Evolutionary conservation across 1,140 invertebrate genomes (phyloP).

Genomic region (Schlechtendalia chinensis): DNA sequence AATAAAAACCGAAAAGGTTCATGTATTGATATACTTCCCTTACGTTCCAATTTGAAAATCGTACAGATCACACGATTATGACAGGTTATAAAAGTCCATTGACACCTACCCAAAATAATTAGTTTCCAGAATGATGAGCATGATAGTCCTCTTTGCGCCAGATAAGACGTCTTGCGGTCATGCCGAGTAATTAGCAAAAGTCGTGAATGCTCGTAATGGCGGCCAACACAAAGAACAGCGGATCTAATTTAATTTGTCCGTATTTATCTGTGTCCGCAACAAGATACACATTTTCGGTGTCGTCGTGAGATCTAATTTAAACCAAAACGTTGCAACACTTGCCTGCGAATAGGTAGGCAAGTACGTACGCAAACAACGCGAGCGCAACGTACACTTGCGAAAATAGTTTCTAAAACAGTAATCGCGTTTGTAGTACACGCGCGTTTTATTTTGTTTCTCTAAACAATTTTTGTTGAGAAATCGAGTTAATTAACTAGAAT

Average conservation of each 20-base stretch:
- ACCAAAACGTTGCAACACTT: not conserved
- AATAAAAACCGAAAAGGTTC: too few species aligned
- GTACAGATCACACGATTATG: too few species aligned
- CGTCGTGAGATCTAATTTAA: not conserved
- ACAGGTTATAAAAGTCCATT: not conserved
- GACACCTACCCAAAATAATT: constrained; percentile 24
- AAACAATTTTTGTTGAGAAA: too few species aligned
- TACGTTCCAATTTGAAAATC: too few species aligned
- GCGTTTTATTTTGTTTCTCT: too few species aligned
- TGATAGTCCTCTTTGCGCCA: not conserved
- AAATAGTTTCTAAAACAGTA: too few species aligned
- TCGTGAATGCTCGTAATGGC: not conserved
- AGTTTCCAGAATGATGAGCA: not conserved
- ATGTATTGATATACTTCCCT: too few species aligned
- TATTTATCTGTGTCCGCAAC: not conserved
- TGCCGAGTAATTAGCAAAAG: not conserved
- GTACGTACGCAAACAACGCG: too few species aligned
- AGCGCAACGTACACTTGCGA: too few species aligned
- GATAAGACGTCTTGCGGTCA: not conserved
- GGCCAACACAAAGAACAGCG: not conserved
- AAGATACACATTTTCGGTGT: not conserved
- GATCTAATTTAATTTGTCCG: not conserved
- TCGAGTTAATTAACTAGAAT: too few species aligned
- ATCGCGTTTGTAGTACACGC: too few species aligned
- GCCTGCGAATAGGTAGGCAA: too few species aligned